phyloP scores from a whole-genome alignment of 2,113 vertebrate genomes.

The Scophthalmus maximus region DNA sequence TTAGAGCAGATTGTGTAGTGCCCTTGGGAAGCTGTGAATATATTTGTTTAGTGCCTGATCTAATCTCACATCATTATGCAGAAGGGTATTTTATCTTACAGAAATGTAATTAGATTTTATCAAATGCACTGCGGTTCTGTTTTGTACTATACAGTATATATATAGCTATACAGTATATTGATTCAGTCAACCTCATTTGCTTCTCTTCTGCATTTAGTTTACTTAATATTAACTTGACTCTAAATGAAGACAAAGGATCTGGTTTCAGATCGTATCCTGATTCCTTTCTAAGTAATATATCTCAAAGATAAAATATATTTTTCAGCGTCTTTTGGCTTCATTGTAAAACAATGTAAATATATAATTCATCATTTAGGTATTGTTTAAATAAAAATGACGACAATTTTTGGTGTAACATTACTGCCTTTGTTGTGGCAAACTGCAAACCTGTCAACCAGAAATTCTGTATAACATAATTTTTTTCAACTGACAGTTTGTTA shows the following conservation, averaged over 20 bases:
- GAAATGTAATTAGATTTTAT: constrained; percentile 60
- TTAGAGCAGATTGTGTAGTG: constrained; percentile 45
- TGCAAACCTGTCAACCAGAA: neutral
- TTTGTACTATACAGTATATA: constrained; percentile 14
- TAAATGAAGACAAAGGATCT: neutral
- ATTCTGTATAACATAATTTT: neutral
- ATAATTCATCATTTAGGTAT: no score
- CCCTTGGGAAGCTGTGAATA: constrained; percentile 64
- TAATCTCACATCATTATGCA: constrained; percentile 72
- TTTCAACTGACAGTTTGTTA: neutral
- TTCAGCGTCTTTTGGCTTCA: no score
- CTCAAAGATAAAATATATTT: neutral
- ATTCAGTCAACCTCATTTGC: constrained; percentile 2
- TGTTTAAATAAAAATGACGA: neutral
- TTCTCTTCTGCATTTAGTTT: constrained; percentile 15
- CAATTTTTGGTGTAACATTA: neutral
- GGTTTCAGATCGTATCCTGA: neutral
- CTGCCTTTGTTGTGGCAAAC: no score
- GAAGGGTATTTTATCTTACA: constrained; percentile 57
- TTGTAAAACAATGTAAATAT: neutral
- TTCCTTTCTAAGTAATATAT: neutral
- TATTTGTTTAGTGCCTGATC: constrained; percentile 73
- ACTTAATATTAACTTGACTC: neutral
- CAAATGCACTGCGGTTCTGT: constrained; percentile 34
- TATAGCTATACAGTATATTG: constrained; percentile 10